Evolutionary conservation across 2,113 vertebrate species (phyloP).

Genomic region (Phalacrocorax pelagicus): DNA sequence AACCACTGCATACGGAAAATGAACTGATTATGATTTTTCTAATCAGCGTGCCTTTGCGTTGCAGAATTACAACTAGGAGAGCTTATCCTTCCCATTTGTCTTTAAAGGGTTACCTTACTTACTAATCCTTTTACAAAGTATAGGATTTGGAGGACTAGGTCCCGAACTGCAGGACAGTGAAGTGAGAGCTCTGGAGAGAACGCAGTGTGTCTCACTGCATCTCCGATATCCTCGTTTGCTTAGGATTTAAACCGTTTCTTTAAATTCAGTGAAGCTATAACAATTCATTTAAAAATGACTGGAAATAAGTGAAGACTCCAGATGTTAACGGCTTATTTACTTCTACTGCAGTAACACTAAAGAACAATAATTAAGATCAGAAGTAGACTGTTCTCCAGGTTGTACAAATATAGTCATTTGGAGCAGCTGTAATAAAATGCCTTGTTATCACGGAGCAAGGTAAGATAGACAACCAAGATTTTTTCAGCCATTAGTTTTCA

Average conservation of each 20-base stretch:
- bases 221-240: background rate
- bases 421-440: background rate
- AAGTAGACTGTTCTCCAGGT: background rate
- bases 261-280: background rate
- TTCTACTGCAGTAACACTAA: background rate
- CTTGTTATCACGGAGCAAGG: background rate
- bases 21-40: background rate
- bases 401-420: background rate
- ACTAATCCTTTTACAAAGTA: background rate
- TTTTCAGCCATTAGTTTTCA: background rate
- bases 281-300: background rate
- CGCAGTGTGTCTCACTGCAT: background rate
- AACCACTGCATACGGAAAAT: background rate
- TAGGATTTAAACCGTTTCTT: background rate
- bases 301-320: background rate
- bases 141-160: background rate
- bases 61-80: background rate
- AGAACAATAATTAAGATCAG: background rate
- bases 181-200: background rate
- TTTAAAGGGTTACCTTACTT: background rate
- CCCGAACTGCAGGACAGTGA: background rate
- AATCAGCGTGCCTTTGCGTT: background rate
- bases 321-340: constrained; percentile 1
- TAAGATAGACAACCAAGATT: background rate
- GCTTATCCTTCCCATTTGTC: background rate